phyloP scores from a whole-genome alignment of 2,888 invertebrate genomes.

The Sminthurides aquaticus region DNA sequence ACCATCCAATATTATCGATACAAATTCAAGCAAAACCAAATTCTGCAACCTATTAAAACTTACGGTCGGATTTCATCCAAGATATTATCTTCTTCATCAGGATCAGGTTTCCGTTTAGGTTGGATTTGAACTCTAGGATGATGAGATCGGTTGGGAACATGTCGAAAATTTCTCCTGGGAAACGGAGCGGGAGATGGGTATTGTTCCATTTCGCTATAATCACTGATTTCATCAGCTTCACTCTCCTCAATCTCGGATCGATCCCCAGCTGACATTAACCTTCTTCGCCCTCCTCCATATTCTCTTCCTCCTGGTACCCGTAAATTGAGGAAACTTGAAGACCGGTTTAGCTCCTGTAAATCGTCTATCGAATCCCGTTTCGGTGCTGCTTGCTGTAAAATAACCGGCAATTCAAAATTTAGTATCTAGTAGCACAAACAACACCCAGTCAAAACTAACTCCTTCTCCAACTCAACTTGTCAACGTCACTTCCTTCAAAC shows the following conservation, averaged over 20 bases:
- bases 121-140: slow-evolving; percentile 17
- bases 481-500: too few species aligned
- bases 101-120: not conserved
- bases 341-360: slow-evolving; percentile 28
- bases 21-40: not conserved
- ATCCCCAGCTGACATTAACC: not conserved
- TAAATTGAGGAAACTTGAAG: not conserved
- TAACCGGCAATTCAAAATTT: too few species aligned
- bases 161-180: slow-evolving; percentile 21
- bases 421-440: too few species aligned
- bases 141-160: not conserved
- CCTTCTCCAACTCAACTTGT: too few species aligned
- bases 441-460: too few species aligned
- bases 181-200: slow-evolving; percentile 23
- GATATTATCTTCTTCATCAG: slow-evolving; percentile 21
- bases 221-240: slow-evolving; percentile 29
- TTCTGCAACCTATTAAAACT: too few species aligned
- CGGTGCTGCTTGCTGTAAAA: slow-evolving; percentile 33
- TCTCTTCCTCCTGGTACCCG: not conserved
- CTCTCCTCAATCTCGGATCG: slow-evolving; percentile 24
- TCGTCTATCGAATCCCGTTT: slow-evolving; percentile 38
- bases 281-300: not conserved
- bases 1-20: too few species aligned
- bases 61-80: slow-evolving; percentile 24
- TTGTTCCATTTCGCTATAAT: slow-evolving; percentile 28